Percentiles rank a stretch among this genome's conserved stretches.
Conservation (phyloP, 2,888 invertebrate genomes). For the Thyatira batis region DNA sequence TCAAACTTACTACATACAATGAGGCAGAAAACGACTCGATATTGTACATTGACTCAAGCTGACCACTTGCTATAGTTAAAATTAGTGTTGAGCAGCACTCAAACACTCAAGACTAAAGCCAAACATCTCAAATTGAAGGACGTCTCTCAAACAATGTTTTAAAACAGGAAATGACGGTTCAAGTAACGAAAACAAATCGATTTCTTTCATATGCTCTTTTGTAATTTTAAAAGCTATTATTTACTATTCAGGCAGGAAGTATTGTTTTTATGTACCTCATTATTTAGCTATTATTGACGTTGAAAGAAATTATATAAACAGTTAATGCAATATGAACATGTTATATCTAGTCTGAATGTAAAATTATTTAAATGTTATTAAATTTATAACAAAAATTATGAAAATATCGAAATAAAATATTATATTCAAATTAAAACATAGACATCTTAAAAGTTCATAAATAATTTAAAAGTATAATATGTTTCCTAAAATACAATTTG, state of each 20-base stretch:
- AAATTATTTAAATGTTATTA: no score
- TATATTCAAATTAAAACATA: no score
- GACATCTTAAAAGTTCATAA: no score
- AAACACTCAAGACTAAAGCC: slow-evolving; percentile 13
- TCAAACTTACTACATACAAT: background rate
- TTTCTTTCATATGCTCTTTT: slow-evolving; percentile 28
- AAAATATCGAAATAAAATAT: no score
- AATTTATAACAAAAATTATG: no score
- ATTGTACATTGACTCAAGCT: background rate
- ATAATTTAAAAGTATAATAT: slow-evolving; percentile 5
- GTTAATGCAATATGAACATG: background rate
- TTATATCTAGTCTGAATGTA: background rate
- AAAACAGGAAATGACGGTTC: slow-evolving; percentile 48
- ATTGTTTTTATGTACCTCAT: background rate
- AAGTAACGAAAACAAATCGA: slow-evolving; percentile 17
- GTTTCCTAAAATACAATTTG: slow-evolving; percentile 1
- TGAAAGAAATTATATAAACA: background rate
- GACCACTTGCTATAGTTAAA: slow-evolving; percentile 26
- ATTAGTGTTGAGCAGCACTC: slow-evolving; percentile 44
- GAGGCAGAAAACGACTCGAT: background rate
- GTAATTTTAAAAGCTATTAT: slow-evolving; percentile 34
- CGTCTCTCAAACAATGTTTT: slow-evolving; percentile 49
- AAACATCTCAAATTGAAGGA: slow-evolving; percentile 30
- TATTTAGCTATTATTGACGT: background rate
- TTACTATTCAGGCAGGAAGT: background rate